Evolutionary conservation across 2,888 invertebrate species (phyloP), one percentile per base, ranked within the genome.

Genomic region (Priapulus caudatus): DNA sequence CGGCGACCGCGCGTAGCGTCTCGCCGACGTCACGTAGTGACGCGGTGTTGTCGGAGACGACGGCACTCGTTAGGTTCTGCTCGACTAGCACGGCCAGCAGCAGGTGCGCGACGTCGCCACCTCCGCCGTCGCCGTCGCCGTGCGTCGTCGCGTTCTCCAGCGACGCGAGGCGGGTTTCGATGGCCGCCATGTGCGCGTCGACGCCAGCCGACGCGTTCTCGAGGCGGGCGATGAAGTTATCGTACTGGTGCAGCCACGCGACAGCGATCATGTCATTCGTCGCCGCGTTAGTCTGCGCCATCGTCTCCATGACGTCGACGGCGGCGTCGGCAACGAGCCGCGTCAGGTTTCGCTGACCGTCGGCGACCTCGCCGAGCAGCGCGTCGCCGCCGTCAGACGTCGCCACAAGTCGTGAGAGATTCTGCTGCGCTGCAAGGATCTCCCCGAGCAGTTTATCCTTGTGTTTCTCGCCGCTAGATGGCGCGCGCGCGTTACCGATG

Each of bases 61-160:
- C 10, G 33, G n/a, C 33, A 33, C n/a, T 33, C 10, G 33, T 33
- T 10, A 33, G 10, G n/a, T 33, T 33, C 33, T 33, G 33, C 33
- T 33, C 33, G 10, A 33, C 33, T n/a, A 33, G n/a, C 33, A 33
- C n/a, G 33, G 33, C 33, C 33, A 33, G 33, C 33, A 33, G 33
- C 33, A 33, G n/a, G n/a, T 33, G 33, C 10, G 33, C 10, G 10
- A 33, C 10, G n/a, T 33, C 33, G n/a, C n/a, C n/a, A n/a, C n/a
- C n/a, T n/a, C n/a, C n/a, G n/a, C n/a, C n/a, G n/a, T n/a, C n/a
- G n/a, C n/a, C n/a, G n/a, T n/a, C n/a, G n/a, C n/a, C n/a, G n/a
- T n/a, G n/a, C n/a, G n/a, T n/a, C n/a, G n/a, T n/a, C n/a, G n/a
- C n/a, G n/a, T n/a, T n/a, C n/a, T n/a, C n/a, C n/a, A n/a, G n/a